Evolutionary conservation across 2,888 invertebrate species (phyloP).

Genomic region (Charanyca ferruginea): DNA sequence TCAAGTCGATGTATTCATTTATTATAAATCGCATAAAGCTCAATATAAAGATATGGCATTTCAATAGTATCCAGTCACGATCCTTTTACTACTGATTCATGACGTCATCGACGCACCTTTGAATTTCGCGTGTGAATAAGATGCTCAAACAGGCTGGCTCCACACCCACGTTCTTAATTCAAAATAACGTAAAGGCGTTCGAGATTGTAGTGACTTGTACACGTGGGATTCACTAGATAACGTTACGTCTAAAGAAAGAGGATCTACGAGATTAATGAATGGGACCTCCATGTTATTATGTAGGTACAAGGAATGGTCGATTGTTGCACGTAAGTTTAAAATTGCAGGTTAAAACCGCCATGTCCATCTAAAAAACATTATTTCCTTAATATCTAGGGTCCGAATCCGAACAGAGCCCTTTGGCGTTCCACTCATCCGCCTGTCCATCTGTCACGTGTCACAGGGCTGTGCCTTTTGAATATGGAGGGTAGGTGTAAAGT

Average conservation of each 20-base stretch:
- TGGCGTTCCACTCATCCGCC: too few relatives aligned
- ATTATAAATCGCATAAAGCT: too few relatives aligned
- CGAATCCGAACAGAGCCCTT: too few relatives aligned
- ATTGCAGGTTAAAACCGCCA: too few relatives aligned
- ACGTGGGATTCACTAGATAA: conserved; percentile 37
- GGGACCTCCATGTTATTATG: background rate
- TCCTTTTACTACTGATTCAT: conserved; percentile 1
- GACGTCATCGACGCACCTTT: conserved; percentile 46
- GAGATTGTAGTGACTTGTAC: conserved; percentile 9
- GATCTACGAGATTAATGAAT: conserved; percentile 31
- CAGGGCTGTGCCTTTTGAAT: too few relatives aligned
- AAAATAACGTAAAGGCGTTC: conserved; percentile 34
- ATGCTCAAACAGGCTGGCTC: conserved; percentile 41
- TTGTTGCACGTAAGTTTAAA: conserved; percentile 11
- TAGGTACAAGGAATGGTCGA: background rate
- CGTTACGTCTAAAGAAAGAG: conserved; percentile 15
- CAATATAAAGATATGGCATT: background rate
- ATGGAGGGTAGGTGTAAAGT: too few relatives aligned
- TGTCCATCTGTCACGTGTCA: too few relatives aligned
- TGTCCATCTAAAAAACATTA: too few relatives aligned
- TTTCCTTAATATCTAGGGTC: too few relatives aligned
- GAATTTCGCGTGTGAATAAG: conserved; percentile 22
- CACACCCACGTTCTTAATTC: conserved; percentile 28
- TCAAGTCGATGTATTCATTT: too few relatives aligned
- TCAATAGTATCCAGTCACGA: background rate